Evolutionary conservation across 37 sponge, comb jelly and placozoan genomes (phyloP).

Genomic region (Crambe crambe): DNA sequence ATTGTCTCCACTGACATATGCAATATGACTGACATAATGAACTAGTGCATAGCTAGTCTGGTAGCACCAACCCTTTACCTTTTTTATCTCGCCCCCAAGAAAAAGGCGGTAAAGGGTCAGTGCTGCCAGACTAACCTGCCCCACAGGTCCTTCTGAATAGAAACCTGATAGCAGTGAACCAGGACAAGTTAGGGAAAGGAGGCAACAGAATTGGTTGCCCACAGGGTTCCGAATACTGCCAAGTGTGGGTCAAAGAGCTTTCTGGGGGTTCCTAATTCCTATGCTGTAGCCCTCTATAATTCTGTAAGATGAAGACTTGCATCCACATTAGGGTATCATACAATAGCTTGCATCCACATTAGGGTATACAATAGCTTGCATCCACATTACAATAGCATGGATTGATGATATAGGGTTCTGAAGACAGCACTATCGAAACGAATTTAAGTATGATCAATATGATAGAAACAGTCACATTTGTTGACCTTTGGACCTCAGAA

Average conservation of each 20-base stretch:
- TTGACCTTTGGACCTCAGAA: conserved; percentile 64
- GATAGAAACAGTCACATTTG: conserved; percentile 17
- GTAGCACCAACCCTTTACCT: no score
- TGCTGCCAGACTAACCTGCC: no score
- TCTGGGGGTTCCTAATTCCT: conserved; percentile 28
- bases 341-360: background rate
- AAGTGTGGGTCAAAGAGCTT: conserved; percentile 75
- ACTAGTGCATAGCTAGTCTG: no score
- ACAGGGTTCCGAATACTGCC: conserved; percentile 53
- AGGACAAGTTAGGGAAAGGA: conserved; percentile 60
- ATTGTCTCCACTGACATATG: conserved; percentile 78
- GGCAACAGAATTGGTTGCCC: conserved; percentile 45
- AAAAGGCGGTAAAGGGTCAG: no score
- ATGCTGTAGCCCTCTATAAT: conserved; percentile 80
- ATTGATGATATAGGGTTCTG: background rate
- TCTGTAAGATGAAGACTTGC: conserved; percentile 32
- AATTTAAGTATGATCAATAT: conserved; percentile 36
- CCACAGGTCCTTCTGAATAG: conserved; percentile 71
- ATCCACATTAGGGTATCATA: background rate
- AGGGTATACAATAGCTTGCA: no score
- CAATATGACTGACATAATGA: conserved; percentile 74
- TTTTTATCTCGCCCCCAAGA: no score
- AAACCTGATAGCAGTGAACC: conserved; percentile 79
- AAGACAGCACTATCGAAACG: conserved; percentile 12
- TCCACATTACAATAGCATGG: no score